Evolutionary conservation across 1,140 invertebrate genomes (phyloP), one percentile per base, ranked within the genome.

Genomic region (Polypedilum vanderplanki): DNA sequence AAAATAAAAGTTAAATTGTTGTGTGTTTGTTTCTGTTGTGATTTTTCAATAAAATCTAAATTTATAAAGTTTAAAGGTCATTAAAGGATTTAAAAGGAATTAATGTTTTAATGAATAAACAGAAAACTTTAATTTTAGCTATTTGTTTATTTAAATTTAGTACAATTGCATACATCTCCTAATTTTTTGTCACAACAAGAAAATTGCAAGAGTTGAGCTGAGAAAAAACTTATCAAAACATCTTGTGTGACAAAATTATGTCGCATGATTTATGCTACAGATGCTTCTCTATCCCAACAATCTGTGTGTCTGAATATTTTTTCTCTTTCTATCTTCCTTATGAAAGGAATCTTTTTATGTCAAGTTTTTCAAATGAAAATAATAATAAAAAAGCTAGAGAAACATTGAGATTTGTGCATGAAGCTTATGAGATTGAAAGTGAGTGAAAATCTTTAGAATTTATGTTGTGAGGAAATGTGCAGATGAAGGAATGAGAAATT

Each of bases 201-300:
- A 33, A 33, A 33, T 33, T 33, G 24, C 24, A 33, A 33, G 5
- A 33, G n/a, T n/a, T n/a, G n/a, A 57, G 46, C 46, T n/a, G n/a
- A 57, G 3, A 57, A 15, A n/a, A 57, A 15, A 57, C 12, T n/a
- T 57, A 57, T 57, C 46, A 22, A 70, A 70, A 70, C 65, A 70
- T 70, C 65, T 70, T 70, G 65, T 70, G 65, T 70, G 65, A 70
- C 65, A 70, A 70, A 70, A 70, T 70, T 70, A 70, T 70, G 65
- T 70, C 17, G 17, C 18, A 22, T 70, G 65, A 70, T 70, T 70
- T 70, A 70, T 70, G 65, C 20, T 70, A 18, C 65, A 70, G 65
- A 70, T 70, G 65, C 20, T 70, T 67, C 65, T 70, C 17, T 18
- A 18, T 22, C 17, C 18, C 65, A 18, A 18, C 65, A 70, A 70